phyloP scores from a whole-genome alignment of 1,140 invertebrate genomes.

The Neelides sp. region DNA sequence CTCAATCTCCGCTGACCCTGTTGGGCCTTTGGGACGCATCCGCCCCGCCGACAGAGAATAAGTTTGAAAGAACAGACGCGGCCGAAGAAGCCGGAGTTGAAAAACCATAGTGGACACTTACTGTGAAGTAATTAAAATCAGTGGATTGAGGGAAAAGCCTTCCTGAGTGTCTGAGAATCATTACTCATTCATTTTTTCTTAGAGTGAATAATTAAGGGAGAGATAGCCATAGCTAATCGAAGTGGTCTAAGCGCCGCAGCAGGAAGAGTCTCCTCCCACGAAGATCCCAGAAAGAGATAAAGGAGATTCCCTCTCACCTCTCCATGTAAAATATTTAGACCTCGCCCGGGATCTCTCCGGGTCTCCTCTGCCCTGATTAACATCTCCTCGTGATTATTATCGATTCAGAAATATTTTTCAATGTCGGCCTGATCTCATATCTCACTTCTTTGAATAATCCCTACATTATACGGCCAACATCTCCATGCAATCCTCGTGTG shows the following conservation, averaged over 20 bases:
- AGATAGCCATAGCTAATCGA: constrained; percentile 28
- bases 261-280: constrained; percentile 21
- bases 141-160: constrained; percentile 15
- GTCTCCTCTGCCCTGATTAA: too few relatives aligned
- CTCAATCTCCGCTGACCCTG: too few relatives aligned
- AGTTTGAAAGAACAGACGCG: neutral
- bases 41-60: neutral
- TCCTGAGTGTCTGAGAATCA: constrained; percentile 15
- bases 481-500: too few relatives aligned
- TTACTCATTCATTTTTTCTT: constrained; percentile 26
- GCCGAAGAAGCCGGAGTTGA: neutral
- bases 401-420: too few relatives aligned
- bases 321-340: too few relatives aligned
- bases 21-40: neutral
- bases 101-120: constrained; percentile 9
- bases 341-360: too few relatives aligned
- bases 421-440: too few relatives aligned
- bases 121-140: constrained; percentile 31
- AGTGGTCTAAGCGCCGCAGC: constrained; percentile 26
- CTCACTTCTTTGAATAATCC: too few relatives aligned
- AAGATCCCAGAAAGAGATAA: too few relatives aligned
- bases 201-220: constrained; percentile 26
- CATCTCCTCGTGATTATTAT: too few relatives aligned
- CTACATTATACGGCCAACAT: too few relatives aligned
- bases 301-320: too few relatives aligned